Evolutionary conservation across 2,113 vertebrate genomes (phyloP).

Genomic region (Geococcyx californianus): DNA sequence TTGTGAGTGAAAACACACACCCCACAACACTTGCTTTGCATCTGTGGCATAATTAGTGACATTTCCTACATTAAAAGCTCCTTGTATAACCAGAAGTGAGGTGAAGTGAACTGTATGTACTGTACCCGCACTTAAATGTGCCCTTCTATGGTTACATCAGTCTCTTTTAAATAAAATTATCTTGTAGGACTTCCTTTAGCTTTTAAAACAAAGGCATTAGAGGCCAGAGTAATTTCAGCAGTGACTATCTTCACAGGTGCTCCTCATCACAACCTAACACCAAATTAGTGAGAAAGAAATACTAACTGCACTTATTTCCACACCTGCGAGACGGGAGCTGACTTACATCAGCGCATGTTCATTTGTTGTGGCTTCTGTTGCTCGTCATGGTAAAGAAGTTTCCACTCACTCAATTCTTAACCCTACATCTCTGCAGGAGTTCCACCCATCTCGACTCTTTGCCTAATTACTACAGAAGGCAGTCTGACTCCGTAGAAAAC

Average conservation of each 20-base stretch:
- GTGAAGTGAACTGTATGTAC: background rate
- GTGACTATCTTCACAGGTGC: background rate
- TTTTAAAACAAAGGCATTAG: conserved; percentile 1
- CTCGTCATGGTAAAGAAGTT: background rate
- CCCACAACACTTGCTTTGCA: background rate
- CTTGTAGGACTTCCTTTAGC: background rate
- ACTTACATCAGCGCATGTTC: background rate
- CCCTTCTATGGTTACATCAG: background rate
- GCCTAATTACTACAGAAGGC: background rate
- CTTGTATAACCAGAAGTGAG: background rate
- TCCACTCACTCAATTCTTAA: background rate
- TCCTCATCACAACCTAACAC: background rate
- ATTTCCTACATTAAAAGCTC: background rate
- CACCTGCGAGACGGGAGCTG: background rate
- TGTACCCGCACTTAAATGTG: background rate
- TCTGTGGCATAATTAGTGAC: background rate
- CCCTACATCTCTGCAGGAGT: background rate
- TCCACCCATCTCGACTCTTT: background rate
- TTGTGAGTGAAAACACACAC: background rate
- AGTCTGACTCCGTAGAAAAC: background rate
- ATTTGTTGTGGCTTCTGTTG: background rate
- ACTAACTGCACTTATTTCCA: background rate
- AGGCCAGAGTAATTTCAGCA: background rate
- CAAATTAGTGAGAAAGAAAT: background rate
- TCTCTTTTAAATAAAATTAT: background rate